Conservation (phyloP, 2,888 invertebrate species). For the Mythimna loreyi region DNA sequence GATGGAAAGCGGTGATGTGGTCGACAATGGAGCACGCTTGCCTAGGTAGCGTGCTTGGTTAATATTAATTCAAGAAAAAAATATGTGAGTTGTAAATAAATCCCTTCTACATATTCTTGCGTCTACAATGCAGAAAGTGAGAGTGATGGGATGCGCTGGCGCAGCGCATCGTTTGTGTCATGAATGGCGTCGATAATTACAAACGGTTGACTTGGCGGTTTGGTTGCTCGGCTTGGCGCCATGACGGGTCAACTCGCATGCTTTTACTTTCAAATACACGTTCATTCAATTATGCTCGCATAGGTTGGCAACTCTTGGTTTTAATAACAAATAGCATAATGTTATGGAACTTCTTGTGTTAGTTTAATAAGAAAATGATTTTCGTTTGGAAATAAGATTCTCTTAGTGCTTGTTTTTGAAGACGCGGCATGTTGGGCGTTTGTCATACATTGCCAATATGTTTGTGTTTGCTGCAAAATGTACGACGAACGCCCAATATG, state of each 20-base stretch:
- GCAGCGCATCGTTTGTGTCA: constrained; percentile 71
- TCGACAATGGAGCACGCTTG: no score
- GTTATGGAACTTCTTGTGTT: neutral
- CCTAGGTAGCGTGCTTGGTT: no score
- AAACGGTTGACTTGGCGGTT: constrained; percentile 56
- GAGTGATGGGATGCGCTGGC: constrained; percentile 81
- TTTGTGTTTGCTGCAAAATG: no score
- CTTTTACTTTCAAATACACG: constrained; percentile 66
- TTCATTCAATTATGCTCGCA: constrained; percentile 22
- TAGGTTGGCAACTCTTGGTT: constrained; percentile 2
- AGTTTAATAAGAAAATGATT: neutral
- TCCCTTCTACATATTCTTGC: constrained; percentile 51
- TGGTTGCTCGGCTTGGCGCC: constrained; percentile 24
- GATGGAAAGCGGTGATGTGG: no score
- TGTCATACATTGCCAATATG: no score
- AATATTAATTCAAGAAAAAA: neutral
- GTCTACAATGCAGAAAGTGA: constrained; percentile 79
- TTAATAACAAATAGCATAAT: neutral
- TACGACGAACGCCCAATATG: no score
- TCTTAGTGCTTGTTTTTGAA: no score
- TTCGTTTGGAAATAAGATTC: neutral
- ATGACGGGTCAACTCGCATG: constrained; percentile 59
- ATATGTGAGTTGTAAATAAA: constrained; percentile 4
- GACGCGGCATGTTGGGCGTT: no score
- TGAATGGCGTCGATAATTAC: constrained; percentile 77